phyloP scores from a whole-genome alignment of 2,797 vertebrate genomes.

The Falco concolor region DNA sequence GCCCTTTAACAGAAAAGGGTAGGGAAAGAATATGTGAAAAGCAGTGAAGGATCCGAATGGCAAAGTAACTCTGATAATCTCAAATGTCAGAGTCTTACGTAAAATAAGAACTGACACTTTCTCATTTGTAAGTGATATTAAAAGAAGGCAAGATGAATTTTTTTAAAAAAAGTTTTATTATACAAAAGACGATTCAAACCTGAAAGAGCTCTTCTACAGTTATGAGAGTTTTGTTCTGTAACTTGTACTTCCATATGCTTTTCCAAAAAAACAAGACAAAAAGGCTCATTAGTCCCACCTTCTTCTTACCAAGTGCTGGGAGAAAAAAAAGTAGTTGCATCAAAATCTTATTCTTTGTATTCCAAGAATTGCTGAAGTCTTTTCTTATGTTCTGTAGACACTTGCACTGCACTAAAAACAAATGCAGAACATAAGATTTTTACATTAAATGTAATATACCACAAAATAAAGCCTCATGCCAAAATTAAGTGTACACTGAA shows the following conservation, averaged over 20 bases:
- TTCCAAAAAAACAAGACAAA: slow-evolving; percentile 65
- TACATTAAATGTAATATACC: slow-evolving; percentile 49
- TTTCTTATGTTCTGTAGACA: slow-evolving; percentile 92
- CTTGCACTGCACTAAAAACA: slow-evolving; percentile 85
- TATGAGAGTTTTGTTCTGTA: slow-evolving; percentile 58
- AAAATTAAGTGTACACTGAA: slow-evolving; percentile 49
- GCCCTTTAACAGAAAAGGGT: neutral
- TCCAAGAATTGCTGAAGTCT: slow-evolving; percentile 95
- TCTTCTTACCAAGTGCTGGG: slow-evolving; percentile 60
- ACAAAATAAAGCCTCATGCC: slow-evolving; percentile 41
- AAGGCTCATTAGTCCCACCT: slow-evolving; percentile 65
- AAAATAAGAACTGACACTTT: neutral
- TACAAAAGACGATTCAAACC: slow-evolving; percentile 63
- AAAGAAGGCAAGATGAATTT: slow-evolving; percentile 5
- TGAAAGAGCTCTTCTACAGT: slow-evolving; percentile 41
- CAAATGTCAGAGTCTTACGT: neutral
- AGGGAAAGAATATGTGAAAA: neutral
- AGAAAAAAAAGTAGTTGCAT: slow-evolving; percentile 38
- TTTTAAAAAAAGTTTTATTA: slow-evolving; percentile 68
- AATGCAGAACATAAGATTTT: slow-evolving; percentile 61
- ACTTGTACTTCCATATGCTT: slow-evolving; percentile 60
- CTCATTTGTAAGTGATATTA: neutral
- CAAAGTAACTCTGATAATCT: neutral
- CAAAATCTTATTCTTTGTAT: slow-evolving; percentile 85
- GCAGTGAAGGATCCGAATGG: neutral